phyloP scores from a whole-genome alignment of 1,140 invertebrate genomes.

The Melanaphis sacchari region DNA sequence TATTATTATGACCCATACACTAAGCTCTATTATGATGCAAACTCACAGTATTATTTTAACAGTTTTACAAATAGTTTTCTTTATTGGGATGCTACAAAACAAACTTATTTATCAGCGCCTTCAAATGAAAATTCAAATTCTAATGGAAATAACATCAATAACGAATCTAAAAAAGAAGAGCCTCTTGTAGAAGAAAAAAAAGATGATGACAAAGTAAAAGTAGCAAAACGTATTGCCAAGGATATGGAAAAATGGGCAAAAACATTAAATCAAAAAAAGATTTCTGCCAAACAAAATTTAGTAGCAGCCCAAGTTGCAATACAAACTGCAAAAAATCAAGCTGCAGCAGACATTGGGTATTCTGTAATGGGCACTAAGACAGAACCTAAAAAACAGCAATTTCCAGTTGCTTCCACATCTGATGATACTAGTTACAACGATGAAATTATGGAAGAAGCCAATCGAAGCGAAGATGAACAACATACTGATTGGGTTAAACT shows the following conservation, averaged over 20 bases:
- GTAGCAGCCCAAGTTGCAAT: conserved; percentile 67
- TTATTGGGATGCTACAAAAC: conserved; percentile 89
- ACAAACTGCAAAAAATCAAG: conserved; percentile 64
- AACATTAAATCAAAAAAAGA: conserved; percentile 95
- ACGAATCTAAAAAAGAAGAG: conserved; percentile 61
- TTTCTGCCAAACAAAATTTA: conserved; percentile 75
- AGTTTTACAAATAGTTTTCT: conserved; percentile 88
- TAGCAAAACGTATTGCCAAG: conserved; percentile 97
- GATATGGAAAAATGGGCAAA: conserved; percentile 97
- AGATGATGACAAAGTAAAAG: conserved; percentile 82
- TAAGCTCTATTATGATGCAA: conserved; percentile 94
- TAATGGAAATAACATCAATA: conserved; percentile 53
- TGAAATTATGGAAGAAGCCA: conserved; percentile 80
- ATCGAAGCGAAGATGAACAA: conserved; percentile 69
- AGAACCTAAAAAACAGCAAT: conserved; percentile 21
- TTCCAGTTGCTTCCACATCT: conserved; percentile 48
- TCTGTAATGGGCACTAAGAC: conserved; percentile 67
- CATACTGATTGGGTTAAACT: conserved; percentile 87
- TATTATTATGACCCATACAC: conserved; percentile 96
- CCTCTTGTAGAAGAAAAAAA: conserved; percentile 63
- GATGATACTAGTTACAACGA: conserved; percentile 53
- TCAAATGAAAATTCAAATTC: conserved; percentile 62
- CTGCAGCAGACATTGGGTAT: conserved; percentile 89
- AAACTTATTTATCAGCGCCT: conserved; percentile 80
- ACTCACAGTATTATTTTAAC: conserved; percentile 94